These are phyloP conservation scores for Stictonetta naevosa DNA, from an alignment of 2,113 vertebrate genomes.

Conservation along the genomic window DNA sequence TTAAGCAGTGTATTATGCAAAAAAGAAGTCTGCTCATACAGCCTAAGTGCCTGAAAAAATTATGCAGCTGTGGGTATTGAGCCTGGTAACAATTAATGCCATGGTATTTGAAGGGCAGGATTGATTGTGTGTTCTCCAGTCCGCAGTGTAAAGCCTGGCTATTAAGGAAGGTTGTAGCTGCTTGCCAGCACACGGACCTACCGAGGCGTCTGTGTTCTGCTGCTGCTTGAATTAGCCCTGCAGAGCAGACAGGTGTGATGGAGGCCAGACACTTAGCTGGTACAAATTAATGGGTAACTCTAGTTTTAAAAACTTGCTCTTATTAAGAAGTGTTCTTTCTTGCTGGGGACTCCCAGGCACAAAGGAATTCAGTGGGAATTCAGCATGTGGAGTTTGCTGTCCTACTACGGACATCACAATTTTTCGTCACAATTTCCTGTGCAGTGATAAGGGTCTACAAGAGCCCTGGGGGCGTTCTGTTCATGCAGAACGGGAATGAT, in stretches of 20 bases:
- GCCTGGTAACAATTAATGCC: background rate
- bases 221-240: background rate
- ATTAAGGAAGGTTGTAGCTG: background rate
- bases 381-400: background rate
- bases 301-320: background rate
- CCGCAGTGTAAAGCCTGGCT: background rate
- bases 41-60: background rate
- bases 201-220: background rate
- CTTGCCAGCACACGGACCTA: background rate
- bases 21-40: background rate
- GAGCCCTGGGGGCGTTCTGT: background rate
- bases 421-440: background rate
- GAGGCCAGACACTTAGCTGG: background rate
- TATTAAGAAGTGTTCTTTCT: background rate
- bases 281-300: background rate
- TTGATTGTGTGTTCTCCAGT: fast-evolving
- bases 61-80: background rate
- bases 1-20: background rate
- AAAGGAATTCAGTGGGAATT: background rate
- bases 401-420: no score
- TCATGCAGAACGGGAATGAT: background rate
- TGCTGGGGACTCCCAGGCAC: background rate
- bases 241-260: background rate
- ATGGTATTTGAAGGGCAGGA: background rate
- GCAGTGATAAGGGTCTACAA: background rate